Evolutionary conservation across 2,113 vertebrate species (phyloP).

Genomic region (Cephalopholis sonnerati): DNA sequence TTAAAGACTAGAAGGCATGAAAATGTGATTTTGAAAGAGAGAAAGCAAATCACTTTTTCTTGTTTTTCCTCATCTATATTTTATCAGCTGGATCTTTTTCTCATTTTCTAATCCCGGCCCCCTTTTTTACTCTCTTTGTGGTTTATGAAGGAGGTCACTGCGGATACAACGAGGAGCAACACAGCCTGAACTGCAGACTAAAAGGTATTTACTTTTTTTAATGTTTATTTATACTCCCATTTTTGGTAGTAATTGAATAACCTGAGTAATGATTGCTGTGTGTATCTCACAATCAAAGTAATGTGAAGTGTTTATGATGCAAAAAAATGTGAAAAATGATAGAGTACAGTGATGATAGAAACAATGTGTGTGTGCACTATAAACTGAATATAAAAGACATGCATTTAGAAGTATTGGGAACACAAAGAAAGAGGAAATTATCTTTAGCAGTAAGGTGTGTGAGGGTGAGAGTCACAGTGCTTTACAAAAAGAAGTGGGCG

Average conservation of each 20-base stretch:
- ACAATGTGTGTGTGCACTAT: neutral
- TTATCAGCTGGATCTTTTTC: conserved; percentile 61
- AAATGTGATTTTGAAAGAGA: conserved; percentile 61
- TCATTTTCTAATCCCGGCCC: conserved; percentile 43
- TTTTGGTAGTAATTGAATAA: neutral
- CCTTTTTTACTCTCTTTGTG: conserved; percentile 56
- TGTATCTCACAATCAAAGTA: conserved; percentile 5
- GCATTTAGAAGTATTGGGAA: neutral
- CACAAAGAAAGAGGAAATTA: neutral
- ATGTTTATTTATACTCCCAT: neutral
- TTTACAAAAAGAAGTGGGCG: conserved; percentile 23
- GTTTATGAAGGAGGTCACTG: conserved; percentile 74
- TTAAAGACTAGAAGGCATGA: conserved; percentile 54
- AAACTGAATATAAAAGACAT: neutral
- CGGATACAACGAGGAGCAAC: conserved; percentile 62
- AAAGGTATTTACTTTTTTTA: conserved; percentile 73
- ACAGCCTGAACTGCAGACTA: conserved; percentile 44
- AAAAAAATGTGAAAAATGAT: neutral
- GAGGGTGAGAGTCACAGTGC: conserved; percentile 15
- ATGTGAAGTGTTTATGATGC: conserved; percentile 13
- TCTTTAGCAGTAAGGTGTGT: conserved; percentile 1
- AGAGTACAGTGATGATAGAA: neutral
- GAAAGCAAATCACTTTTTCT: conserved; percentile 44
- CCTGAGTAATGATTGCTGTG: neutral
- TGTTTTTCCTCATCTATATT: conserved; percentile 47